Percentiles rank a stretch among this genome's conserved stretches.
Evolutionary conservation across 2,113 vertebrate species (phyloP).

Genomic region (Psettodes erumei): DNA sequence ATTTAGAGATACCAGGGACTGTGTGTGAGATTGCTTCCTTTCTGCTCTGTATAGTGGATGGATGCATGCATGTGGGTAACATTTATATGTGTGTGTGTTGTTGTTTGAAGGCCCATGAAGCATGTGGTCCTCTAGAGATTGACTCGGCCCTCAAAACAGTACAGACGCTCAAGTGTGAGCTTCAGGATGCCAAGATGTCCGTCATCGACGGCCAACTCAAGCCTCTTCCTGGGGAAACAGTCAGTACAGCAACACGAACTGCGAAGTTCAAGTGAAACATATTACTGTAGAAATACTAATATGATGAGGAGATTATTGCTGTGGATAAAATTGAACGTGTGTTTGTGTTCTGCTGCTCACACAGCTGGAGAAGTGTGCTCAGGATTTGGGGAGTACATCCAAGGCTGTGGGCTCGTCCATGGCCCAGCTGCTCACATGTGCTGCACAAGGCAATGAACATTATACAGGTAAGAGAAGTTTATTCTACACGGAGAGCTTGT

Average conservation of each 20-base stretch:
- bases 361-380: constrained; percentile 96
- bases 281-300: not conserved
- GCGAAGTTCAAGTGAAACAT: not conserved
- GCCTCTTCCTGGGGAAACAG: constrained; percentile 97
- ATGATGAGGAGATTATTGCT: not conserved
- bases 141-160: constrained; percentile 95
- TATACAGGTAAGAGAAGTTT: constrained; percentile 90
- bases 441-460: constrained; percentile 97
- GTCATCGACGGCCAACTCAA: constrained; percentile 91
- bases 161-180: constrained; percentile 93
- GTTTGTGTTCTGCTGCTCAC: constrained; percentile 22
- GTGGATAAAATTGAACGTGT: not conserved
- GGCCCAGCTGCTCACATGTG: constrained; percentile 97
- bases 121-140: constrained; percentile 97
- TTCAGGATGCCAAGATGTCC: constrained; percentile 97
- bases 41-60: not conserved
- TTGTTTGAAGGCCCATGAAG: constrained; percentile 91
- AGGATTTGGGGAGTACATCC: constrained; percentile 97
- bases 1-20: constrained; percentile 6
- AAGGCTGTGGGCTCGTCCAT: constrained; percentile 98
- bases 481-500: not conserved
- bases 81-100: constrained; percentile 1
- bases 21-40: constrained; percentile 2
- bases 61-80: not conserved
- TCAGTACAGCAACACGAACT: constrained; percentile 65